Evolutionary conservation across 1,140 invertebrate genomes (phyloP).

Genomic region (Riptortus pedestris): DNA sequence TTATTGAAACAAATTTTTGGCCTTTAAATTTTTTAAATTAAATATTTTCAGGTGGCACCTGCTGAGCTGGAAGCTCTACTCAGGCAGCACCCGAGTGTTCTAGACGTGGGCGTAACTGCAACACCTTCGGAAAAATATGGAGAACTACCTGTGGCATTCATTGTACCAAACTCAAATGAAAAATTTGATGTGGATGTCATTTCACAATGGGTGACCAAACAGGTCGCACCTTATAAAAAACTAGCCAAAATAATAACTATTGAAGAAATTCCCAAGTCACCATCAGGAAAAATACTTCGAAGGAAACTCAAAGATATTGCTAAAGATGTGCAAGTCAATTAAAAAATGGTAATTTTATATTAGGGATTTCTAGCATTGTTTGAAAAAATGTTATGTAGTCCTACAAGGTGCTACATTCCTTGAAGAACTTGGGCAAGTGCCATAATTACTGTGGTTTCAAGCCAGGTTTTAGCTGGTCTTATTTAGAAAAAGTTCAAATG

Average conservation of each 20-base stretch:
- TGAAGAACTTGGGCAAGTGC: too few species aligned
- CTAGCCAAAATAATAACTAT: slow-evolving; percentile 57
- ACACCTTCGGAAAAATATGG: slow-evolving; percentile 50
- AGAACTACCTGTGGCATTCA: slow-evolving; percentile 50
- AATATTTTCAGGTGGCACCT: slow-evolving; percentile 43
- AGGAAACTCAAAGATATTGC: slow-evolving; percentile 40
- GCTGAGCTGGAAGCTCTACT: slow-evolving; percentile 62
- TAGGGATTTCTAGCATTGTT: too few species aligned
- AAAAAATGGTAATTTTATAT: too few species aligned
- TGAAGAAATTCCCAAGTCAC: slow-evolving; percentile 58
- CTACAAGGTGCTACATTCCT: too few species aligned
- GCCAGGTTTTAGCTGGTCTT: too few species aligned
- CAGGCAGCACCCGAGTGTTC: slow-evolving; percentile 50
- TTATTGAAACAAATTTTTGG: too few species aligned
- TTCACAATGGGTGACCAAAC: slow-evolving; percentile 45
- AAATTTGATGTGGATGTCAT: slow-evolving; percentile 41
- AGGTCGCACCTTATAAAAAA: slow-evolving; percentile 55
- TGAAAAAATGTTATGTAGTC: too few species aligned
- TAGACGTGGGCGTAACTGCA: slow-evolving; percentile 62
- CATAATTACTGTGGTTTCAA: too few species aligned
- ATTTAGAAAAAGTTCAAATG: too few species aligned
- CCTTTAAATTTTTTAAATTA: too few species aligned
- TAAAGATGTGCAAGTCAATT: too few species aligned
- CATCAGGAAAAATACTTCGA: slow-evolving; percentile 63
- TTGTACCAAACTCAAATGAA: slow-evolving; percentile 44